Evolutionary conservation across 2,888 invertebrate species (phyloP).

Genomic region (Hypselothyrea guttata): DNA sequence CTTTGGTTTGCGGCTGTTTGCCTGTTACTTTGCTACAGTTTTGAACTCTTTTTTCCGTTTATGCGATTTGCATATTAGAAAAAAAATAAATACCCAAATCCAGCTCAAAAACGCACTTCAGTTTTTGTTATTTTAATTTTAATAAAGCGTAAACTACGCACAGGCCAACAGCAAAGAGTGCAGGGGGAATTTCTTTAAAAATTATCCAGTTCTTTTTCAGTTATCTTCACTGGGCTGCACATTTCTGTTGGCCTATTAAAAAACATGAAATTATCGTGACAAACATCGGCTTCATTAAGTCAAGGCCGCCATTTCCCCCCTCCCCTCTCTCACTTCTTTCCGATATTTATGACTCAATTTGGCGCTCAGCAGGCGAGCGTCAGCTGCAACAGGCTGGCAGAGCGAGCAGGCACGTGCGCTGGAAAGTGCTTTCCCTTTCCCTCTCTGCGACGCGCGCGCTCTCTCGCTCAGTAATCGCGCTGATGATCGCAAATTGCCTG

Average conservation of each 20-base stretch:
- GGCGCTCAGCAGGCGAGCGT: constrained; percentile 19
- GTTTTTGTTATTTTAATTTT: constrained; percentile 39
- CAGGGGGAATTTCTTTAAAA: background rate
- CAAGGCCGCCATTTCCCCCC: background rate
- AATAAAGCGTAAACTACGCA: constrained; percentile 55
- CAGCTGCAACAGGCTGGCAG: constrained; percentile 25
- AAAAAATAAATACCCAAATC: constrained; percentile 7
- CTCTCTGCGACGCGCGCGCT: too few relatives aligned
- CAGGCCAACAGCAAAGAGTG: constrained; percentile 43
- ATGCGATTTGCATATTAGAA: constrained; percentile 17
- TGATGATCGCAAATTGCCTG: constrained; percentile 67
- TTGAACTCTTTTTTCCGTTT: constrained; percentile 33
- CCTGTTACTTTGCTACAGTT: constrained; percentile 58
- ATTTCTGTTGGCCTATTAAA: constrained; percentile 46
- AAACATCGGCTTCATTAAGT: constrained; percentile 52
- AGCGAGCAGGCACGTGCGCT: too few relatives aligned
- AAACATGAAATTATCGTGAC: constrained; percentile 73
- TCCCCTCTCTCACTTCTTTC: background rate
- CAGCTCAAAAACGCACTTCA: too few relatives aligned
- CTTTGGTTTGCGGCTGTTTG: constrained; percentile 9
- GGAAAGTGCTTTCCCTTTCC: background rate
- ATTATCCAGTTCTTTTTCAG: too few relatives aligned
- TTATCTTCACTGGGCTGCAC: background rate
- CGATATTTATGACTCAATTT: constrained; percentile 1
- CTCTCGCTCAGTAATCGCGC: constrained; percentile 12